A percentile compares a stretch with the other conserved stretches of the same genome.
These are phyloP conservation scores for Neria commutata DNA, from an alignment of 2,888 invertebrate genomes.

Conservation along the genomic window DNA sequence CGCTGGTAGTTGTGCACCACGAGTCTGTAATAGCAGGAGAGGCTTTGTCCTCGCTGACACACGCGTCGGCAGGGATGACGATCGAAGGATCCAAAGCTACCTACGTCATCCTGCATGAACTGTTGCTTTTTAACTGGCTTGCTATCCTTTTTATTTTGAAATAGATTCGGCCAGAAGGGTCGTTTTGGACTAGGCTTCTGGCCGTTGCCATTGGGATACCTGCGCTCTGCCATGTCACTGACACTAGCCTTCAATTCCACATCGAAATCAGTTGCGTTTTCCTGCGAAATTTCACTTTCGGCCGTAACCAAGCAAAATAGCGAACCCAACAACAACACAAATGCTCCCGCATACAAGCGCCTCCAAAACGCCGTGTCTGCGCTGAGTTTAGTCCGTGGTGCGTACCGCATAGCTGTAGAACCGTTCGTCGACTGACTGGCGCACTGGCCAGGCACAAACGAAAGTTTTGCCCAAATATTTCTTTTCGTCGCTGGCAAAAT, in stretches of 20 bases:
- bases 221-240: too few species aligned
- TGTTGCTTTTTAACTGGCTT: too few species aligned
- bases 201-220: too few species aligned
- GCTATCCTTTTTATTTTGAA: too few species aligned
- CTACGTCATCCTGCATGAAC: slow-evolving; percentile 36
- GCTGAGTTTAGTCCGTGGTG: neutral
- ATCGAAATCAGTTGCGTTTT: neutral
- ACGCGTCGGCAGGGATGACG: slow-evolving; percentile 53
- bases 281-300: neutral
- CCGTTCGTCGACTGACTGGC: neutral
- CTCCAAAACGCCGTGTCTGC: neutral
- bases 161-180: slow-evolving; percentile 17
- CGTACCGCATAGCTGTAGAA: neutral
- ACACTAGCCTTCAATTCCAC: too few species aligned
- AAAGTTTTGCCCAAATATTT: too few species aligned
- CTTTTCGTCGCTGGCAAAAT: neutral
- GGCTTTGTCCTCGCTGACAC: slow-evolving; percentile 47
- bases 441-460: neutral
- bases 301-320: too few species aligned
- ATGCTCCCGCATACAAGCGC: neutral
- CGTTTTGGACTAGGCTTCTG: neutral
- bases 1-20: slow-evolving; percentile 54
- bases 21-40: slow-evolving; percentile 53
- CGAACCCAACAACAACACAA: neutral
- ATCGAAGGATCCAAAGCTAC: slow-evolving; percentile 40